Evolutionary conservation across 2,113 vertebrate genomes (phyloP), one percentile per base, ranked within the genome.

Genomic region (Mirza zaza): DNA sequence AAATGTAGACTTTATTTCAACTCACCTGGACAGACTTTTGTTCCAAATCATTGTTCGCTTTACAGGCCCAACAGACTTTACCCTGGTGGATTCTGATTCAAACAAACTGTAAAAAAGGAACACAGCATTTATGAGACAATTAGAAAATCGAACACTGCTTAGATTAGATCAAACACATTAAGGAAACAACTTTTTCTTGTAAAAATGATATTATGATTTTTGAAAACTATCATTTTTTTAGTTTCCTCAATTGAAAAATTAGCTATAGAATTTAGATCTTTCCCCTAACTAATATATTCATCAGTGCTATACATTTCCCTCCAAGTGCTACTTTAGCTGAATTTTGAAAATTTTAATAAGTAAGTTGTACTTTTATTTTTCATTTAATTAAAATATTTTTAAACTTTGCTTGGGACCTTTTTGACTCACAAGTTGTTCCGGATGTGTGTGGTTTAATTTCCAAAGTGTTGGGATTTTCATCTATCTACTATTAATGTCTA

Each of bases 281-380:
- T 82, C 25, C 27, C 2, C n/a, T 61, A 42, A 42, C 11, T 12
- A 39, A 71, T 39, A 39, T 25, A 71, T 73, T 39, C 25, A 18
- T 68, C 23, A 73, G 13, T 27, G 71, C 39, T 70, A 32, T 76
- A 34, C 34, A 18, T 70, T 84, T 70, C 20, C 27, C 6, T 61
- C 3, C 75, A 63, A 79, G 29, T 29, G 34, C 10, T 20, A 14
- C 25, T 59, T 89, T 68, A 92, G 50, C 1, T 90, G n/a, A 36
- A 45, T 77, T 84, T 83, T 63, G 42, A 18, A 77, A 63, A 71
- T 71, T 55, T 61, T 59, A 67, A 8, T 42, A 50, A 63, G 45
- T 77, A 50, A 63, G 55, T 65, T 68, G 8, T n/a, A 68, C 55
- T 91, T 91, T 87, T 34, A 94, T 36, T 92, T 94, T 59, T 27